phyloP scores from a whole-genome alignment of 2,113 vertebrate genomes.

The Bettongia penicillata region DNA sequence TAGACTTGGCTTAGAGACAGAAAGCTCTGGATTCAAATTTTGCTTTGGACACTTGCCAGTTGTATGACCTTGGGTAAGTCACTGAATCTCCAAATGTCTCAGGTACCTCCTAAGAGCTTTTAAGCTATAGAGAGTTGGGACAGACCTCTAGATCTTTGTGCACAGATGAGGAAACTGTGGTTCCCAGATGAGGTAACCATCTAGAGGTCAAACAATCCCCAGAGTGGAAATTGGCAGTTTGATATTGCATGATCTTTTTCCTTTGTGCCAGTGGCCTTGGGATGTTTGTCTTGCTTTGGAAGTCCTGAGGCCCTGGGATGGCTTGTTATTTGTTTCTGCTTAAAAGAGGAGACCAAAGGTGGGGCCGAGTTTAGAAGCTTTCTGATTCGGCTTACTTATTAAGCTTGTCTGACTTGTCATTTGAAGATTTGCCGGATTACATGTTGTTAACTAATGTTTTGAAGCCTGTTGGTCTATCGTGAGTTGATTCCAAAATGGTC shows the following conservation, averaged over 20 bases:
- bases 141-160: background rate
- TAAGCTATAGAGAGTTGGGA: background rate
- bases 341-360: conserved; percentile 78
- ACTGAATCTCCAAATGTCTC: background rate
- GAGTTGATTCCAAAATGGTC: conserved; percentile 52
- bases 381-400: conserved; percentile 79
- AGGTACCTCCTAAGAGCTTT: background rate
- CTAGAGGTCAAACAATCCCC: conserved; percentile 76
- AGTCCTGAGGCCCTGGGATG: conserved; percentile 80
- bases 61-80: background rate
- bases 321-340: conserved; percentile 80
- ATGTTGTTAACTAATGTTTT: conserved; percentile 73
- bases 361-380: conserved; percentile 84
- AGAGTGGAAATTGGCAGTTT: conserved; percentile 61
- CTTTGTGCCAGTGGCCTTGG: conserved; percentile 79
- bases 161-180: background rate
- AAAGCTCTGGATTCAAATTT: background rate
- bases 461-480: conserved; percentile 72
- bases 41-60: background rate
- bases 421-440: conserved; percentile 70
- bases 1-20: background rate
- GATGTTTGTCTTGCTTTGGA: conserved; percentile 79
- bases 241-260: conserved; percentile 77
- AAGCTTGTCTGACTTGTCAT: conserved; percentile 75
- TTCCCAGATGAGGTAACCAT: conserved; percentile 54